Conservation (phyloP, 2,113 vertebrate species). For the Paramisgurnus dabryanus region DNA sequence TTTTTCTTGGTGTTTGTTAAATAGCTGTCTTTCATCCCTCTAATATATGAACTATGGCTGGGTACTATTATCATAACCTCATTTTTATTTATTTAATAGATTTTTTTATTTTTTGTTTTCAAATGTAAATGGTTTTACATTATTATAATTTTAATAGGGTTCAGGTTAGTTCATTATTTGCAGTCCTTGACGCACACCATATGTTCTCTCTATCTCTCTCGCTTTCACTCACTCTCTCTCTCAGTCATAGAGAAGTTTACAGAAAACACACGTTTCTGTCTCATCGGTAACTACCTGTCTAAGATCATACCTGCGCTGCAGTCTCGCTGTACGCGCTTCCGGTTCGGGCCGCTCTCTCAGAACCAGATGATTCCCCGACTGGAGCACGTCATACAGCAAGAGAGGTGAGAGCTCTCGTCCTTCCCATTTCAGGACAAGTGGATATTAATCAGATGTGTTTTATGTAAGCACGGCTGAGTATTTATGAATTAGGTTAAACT, state of each 20-base stretch:
- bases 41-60: too few species aligned
- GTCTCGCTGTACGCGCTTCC: constrained; percentile 94
- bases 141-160: not conserved
- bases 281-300: constrained; percentile 97
- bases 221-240: not conserved
- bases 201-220: not conserved
- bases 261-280: constrained; percentile 94
- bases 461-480: not conserved
- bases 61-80: too few species aligned
- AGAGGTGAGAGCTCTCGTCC: constrained; percentile 74
- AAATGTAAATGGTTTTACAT: not conserved
- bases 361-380: constrained; percentile 94
- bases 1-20: too few species aligned
- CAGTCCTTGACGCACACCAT: not conserved
- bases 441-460: not conserved
- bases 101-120: too few species aligned
- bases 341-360: constrained; percentile 88
- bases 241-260: constrained; percentile 98
- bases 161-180: not conserved
- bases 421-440: not conserved
- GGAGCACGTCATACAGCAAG: constrained; percentile 83
- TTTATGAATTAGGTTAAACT: not conserved
- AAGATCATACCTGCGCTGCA: constrained; percentile 98
- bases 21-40: too few species aligned
- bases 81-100: too few species aligned